Base-by-base conservation (phyloP, 2,888 invertebrate genomes). In the Aleiodes leptofemur region DNA sequence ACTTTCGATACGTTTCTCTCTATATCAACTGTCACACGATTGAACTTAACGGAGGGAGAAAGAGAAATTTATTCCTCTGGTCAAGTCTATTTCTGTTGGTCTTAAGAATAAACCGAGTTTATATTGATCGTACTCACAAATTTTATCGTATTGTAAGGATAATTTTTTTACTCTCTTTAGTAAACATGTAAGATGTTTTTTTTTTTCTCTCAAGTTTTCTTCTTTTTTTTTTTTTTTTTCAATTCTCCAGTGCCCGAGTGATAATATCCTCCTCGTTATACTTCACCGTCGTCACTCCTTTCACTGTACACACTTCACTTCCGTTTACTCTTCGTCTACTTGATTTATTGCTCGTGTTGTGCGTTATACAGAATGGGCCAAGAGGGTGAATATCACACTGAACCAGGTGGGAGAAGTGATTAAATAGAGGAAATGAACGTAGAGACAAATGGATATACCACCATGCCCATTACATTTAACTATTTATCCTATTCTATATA, bases 311-410 rank as follows among this genome's bases (percentile, higher is more conserved):
- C 64, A 43, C 64, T 64, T 48, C 64, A 64, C 64, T 64, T 64
- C 64, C 64, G 64, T 64, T 64, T 64, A 43, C 64, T 64, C 64
- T 64, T 16, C 64, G 64, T 64, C 64, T 64, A 77, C 79, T 81
- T 83, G 81, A 84, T 83, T 83, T 83, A 84, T 84, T 83, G 83
- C 84, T 83, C 82, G 81, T 82, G 81, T 80, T 82, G 78, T 78
- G 80, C 79, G 79, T 79, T 81, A 43, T 43, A 79, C 72, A 78
- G 66, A 77, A 76, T 76, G 69, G 75, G 71, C 72, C 64, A 55
- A 76, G 64, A 66, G 50, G 70, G 70, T 76, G 73, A 59, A 74
- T 76, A 75, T 76, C 71, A 73, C 75, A 73, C 61, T 31, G 56
- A 72, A 64, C 61, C 68, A 51, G 66, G 70, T 56, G 51, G 64